A percentile compares a stretch with the other conserved stretches of the same genome.
phyloP scores from a whole-genome alignment of 2,797 vertebrate species.

The Sorex maritimensis region DNA sequence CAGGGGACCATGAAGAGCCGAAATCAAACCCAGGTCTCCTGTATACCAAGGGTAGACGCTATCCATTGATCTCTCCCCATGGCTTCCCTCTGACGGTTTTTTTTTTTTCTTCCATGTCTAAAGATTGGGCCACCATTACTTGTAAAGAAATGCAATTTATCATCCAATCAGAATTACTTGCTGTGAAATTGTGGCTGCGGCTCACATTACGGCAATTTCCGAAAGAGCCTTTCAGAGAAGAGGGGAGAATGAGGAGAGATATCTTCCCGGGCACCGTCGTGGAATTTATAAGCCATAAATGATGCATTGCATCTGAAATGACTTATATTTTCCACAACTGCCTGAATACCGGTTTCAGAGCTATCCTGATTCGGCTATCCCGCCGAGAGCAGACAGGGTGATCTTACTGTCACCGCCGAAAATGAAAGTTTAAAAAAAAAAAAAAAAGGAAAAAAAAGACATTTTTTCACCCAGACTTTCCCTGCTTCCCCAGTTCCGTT shows the following conservation, averaged over 20 bases:
- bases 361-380: slow-evolving; percentile 71
- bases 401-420: slow-evolving; percentile 72
- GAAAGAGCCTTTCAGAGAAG: slow-evolving; percentile 63
- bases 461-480: slow-evolving; percentile 68
- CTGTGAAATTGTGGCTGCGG: slow-evolving; percentile 84
- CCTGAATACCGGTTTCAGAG: slow-evolving; percentile 71
- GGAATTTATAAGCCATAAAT: slow-evolving; percentile 77
- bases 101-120: slow-evolving; percentile 76
- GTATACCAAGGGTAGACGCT: too few relatives aligned
- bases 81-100: too few relatives aligned
- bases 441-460: slow-evolving; percentile 37
- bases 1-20: too few relatives aligned
- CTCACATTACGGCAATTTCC: slow-evolving; percentile 84
- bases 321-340: slow-evolving; percentile 79
- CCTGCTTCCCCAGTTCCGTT: slow-evolving; percentile 62
- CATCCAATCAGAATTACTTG: slow-evolving; percentile 84
- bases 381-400: slow-evolving; percentile 19
- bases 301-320: slow-evolving; percentile 85
- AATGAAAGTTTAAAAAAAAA: slow-evolving; percentile 61
- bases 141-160: slow-evolving; percentile 84
- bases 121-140: slow-evolving; percentile 81
- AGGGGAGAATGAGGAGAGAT: slow-evolving; percentile 59
- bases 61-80: too few relatives aligned
- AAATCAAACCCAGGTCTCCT: too few relatives aligned
- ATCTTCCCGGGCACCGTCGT: slow-evolving; percentile 65